Evolutionary conservation across 2,113 vertebrate species (phyloP), one percentile per base, ranked within the genome.

Genomic region (Odontesthes bonariensis): DNA sequence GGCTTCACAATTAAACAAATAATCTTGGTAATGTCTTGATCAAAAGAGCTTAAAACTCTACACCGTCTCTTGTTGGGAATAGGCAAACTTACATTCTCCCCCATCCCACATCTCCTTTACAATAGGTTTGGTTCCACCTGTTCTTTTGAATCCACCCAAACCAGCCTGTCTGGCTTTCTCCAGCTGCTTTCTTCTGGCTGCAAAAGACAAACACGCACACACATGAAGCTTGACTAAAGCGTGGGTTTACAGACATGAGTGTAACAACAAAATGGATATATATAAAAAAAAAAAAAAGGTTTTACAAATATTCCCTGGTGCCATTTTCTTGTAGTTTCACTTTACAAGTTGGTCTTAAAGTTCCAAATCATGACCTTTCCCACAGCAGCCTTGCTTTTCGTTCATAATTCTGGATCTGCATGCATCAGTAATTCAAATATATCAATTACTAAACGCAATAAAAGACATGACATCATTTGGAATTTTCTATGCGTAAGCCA

Each of bases 31-130:
- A 38, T 5, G 5, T 49, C 19, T n/a, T n/a, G 6, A n/a, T 44
- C 4, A 14, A 44, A 32, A 0, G 11, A 49, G 23, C 44, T 27
- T 3, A 27, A 27, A 27, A 27, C 27, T 27, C 3, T 27, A 2
- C 16, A 4, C 42, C 1, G 44, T 46, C 6, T 44, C 12, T 51
- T 2, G 42, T 60, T 33, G 1, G 14, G 35, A 65, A 31, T 22
- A 20, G 10, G 20, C 35, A 14, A 63, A 63, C 90, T 88, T 82
- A 97, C 97, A 94, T 91, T 96, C 95, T 64, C 92, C 94, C 57
- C 95, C 95, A 92, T 97, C 96, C 94, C 90, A 96, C 97, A 98
- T 99, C 79, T 95, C 94, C 88, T 91, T 92, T 81, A 86, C 71
- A 86, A 76, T 70, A 33, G 89, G 79, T 85, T 93, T 91, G 73